These are phyloP conservation scores for Poeciliopsis occidentalis DNA, from an alignment of 2,113 vertebrate genomes.

Conservation along the genomic window DNA sequence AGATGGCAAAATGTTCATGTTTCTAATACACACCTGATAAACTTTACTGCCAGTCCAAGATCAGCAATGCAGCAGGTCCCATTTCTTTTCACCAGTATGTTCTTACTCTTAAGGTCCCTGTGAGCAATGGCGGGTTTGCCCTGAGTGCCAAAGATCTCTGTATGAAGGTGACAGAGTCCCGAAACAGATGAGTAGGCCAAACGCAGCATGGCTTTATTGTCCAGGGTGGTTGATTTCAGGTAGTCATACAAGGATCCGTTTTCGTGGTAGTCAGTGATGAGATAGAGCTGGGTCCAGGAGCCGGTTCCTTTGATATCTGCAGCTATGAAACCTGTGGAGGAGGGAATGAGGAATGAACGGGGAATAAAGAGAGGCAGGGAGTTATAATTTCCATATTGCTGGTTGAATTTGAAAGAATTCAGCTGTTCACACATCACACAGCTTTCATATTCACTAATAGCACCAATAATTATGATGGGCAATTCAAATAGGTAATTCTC, in stretches of 20 bases:
- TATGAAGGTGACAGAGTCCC: constrained; percentile 95
- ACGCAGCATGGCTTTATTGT: constrained; percentile 90
- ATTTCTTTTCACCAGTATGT: constrained; percentile 96
- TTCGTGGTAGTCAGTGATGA: constrained; percentile 98
- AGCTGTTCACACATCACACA: not conserved
- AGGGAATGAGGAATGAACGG: not conserved
- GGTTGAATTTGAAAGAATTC: not conserved
- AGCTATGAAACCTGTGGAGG: constrained; percentile 90
- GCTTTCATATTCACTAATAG: not conserved
- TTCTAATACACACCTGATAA: constrained; percentile 86
- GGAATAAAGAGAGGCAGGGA: not conserved
- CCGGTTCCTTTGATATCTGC: constrained; percentile 98
- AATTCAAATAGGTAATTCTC: not conserved
- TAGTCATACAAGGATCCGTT: constrained; percentile 96
- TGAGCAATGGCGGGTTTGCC: constrained; percentile 97
- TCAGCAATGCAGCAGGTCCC: constrained; percentile 96
- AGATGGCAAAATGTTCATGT: not conserved
- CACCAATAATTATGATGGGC: not conserved
- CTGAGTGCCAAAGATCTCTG: constrained; percentile 96
- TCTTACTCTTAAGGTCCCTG: constrained; percentile 97
- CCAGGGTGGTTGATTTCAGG: constrained; percentile 93
- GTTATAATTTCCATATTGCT: constrained; percentile 1
- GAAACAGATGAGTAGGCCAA: constrained; percentile 93
- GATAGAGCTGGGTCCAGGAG: constrained; percentile 96
- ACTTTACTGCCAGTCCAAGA: constrained; percentile 94